phyloP scores from a whole-genome alignment of 1,140 invertebrate genomes.

The Drosophila nigromelanica region DNA sequence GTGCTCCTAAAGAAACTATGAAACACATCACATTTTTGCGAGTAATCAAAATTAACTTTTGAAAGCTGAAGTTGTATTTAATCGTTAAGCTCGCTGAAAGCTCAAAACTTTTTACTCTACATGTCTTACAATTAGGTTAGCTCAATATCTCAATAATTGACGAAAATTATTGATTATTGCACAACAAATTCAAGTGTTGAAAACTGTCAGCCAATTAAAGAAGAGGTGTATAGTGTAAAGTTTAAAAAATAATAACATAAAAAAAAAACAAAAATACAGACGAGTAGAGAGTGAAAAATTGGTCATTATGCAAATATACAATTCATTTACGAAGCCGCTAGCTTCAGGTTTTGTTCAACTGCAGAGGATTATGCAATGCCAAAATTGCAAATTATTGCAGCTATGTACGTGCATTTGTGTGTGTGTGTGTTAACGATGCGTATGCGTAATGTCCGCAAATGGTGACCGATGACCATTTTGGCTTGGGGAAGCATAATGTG shows the following conservation, averaged over 20 bases:
- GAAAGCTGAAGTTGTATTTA: background rate
- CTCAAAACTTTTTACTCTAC: background rate
- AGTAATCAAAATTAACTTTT: background rate
- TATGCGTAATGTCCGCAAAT: conserved; percentile 73
- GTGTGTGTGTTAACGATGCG: conserved; percentile 50
- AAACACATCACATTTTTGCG: too few species aligned
- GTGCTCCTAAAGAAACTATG: too few species aligned
- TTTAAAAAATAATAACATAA: conserved; percentile 33
- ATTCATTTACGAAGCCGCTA: conserved; percentile 51
- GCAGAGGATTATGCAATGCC: conserved; percentile 69
- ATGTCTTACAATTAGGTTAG: background rate
- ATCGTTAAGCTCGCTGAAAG: background rate
- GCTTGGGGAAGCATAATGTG: conserved; percentile 10
- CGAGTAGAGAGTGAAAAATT: conserved; percentile 56
- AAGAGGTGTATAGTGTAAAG: conserved; percentile 56
- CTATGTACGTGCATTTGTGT: conserved; percentile 24
- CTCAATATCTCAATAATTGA: background rate
- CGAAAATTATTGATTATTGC: conserved; percentile 33
- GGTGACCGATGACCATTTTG: conserved; percentile 41
- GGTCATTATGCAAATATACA: conserved; percentile 77
- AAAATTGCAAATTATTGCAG: conserved; percentile 68
- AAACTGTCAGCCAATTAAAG: conserved; percentile 52
- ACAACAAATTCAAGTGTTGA: conserved; percentile 26
- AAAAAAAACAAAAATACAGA: conserved; percentile 3
- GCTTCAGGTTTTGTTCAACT: conserved; percentile 59